Base-by-base conservation (phyloP, 2,113 vertebrate genomes). In the Stigmatopora nigra region DNA sequence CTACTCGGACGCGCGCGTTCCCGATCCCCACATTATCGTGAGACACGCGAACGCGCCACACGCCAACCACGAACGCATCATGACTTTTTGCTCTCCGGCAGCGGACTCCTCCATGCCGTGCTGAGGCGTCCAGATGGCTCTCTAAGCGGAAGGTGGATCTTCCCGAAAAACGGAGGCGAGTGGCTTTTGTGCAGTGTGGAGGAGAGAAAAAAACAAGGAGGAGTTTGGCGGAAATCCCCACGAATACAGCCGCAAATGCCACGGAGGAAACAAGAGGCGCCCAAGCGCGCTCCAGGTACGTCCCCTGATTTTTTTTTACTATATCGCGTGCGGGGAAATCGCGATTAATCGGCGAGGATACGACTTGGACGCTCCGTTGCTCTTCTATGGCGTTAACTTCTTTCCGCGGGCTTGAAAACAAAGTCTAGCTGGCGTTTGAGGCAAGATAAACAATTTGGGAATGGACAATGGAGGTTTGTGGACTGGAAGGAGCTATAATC, bases 211-310 rank as follows among this genome's bases (percentile, higher is more conserved):
- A 41, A 41, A 31, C 25, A 31, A 31, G 84, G 74, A 82, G 78
- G 74, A 87, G 73, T 86, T 83, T 72, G 51, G 70, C 77, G 87
- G 86, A 88, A 86, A 91, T 84, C 89, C 67, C 70, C 75, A 16
- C 38, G 53, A 62, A 76, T 25, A 63, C 61, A 20, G 5, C 3
- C 63, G 19, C 92, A 85, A 88, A 98, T 98, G 96, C 94, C 96
- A 85, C 88, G 96, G 88, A 94, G 94, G 92, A 98, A 98, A 92
- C 96, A 98, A 93, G 95, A 98, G 82, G 95, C 95, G 91, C 96
- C 96, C 77, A 92, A 92, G 90, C 95, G 94, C 91, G 93, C 95
- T 81, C 91, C 94, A 96, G 95, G 95, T 98, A 98, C 75, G 86
- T 82, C 66, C 63, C 60, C n/a, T n/a, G n/a, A n/a, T n/a, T n/a